phyloP scores from a whole-genome alignment of 1,140 invertebrate genomes.

The Sinella curviseta region DNA sequence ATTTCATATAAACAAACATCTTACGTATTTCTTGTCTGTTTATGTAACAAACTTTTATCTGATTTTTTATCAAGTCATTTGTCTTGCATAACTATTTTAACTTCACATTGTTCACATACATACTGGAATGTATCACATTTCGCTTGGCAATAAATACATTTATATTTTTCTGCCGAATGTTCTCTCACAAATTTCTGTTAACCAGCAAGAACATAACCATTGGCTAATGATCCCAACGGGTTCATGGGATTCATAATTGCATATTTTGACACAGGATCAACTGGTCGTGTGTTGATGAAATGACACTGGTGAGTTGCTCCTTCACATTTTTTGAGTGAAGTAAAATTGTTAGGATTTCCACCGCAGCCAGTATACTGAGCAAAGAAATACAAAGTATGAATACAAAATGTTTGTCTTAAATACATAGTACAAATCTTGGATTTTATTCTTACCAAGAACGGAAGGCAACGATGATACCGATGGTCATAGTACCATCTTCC shows the following conservation, averaged over 20 bases:
- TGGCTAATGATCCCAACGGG: not conserved
- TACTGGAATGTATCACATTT: not conserved
- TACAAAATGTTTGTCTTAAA: not conserved
- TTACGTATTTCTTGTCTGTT: no score
- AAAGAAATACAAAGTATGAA: not conserved
- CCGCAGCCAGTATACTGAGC: conserved; percentile 14
- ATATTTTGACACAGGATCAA: not conserved
- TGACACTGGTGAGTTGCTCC: not conserved
- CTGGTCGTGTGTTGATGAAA: not conserved
- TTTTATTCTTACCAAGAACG: not conserved
- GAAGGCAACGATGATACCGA: conserved; percentile 15
- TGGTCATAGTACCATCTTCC: conserved; percentile 18
- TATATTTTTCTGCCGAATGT: no score
- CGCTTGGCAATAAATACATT: not conserved
- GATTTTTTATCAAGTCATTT: no score
- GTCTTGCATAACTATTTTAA: no score
- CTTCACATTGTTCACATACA: no score
- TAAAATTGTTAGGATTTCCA: not conserved
- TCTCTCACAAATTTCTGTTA: not conserved
- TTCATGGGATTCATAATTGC: not conserved
- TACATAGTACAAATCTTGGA: not conserved
- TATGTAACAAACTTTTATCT: no score
- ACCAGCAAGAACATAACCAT: not conserved
- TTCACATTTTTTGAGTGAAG: not conserved
- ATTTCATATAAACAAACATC: no score